Percentiles rank a stretch among this genome's conserved stretches.
Evolutionary conservation across 2,888 invertebrate genomes (phyloP).

Genomic region (Sminthurinus aureus): DNA sequence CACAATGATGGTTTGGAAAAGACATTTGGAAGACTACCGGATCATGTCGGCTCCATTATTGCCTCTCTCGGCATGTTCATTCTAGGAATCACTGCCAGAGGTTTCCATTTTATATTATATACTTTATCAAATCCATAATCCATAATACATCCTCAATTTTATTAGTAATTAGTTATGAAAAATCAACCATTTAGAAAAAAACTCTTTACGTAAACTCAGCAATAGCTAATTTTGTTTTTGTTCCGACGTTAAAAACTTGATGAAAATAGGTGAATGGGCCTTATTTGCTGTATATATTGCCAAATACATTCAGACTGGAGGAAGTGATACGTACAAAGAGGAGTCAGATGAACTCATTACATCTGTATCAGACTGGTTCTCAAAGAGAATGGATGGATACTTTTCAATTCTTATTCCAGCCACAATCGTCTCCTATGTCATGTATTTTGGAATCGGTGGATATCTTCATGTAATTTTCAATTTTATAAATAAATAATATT

Average conservation of each 20-base stretch:
- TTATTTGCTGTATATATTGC: conserved; percentile 70
- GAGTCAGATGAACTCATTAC: conserved; percentile 53
- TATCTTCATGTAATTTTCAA: conserved; percentile 69
- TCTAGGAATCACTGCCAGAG: conserved; percentile 71
- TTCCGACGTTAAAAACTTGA: too few species aligned
- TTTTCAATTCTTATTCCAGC: conserved; percentile 64
- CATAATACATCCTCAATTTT: neutral
- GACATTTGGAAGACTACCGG: conserved; percentile 69
- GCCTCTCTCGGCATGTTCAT: conserved; percentile 71
- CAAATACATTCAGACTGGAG: conserved; percentile 66
- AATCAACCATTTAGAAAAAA: too few species aligned
- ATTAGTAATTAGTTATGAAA: too few species aligned
- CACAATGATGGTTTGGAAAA: conserved; percentile 68
- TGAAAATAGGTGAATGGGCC: conserved; percentile 72
- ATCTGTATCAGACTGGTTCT: conserved; percentile 52
- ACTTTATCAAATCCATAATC: conserved; percentile 40
- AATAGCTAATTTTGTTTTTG: too few species aligned
- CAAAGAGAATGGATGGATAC: conserved; percentile 51
- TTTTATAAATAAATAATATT: neutral
- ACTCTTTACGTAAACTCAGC: too few species aligned
- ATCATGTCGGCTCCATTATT: conserved; percentile 67
- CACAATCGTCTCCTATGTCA: conserved; percentile 67
- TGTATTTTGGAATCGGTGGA: conserved; percentile 73
- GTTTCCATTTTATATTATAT: too few species aligned
- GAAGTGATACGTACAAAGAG: conserved; percentile 49